Evolutionary conservation across 2,113 vertebrate genomes (phyloP).

Genomic region (Notarius lentiginosus): DNA sequence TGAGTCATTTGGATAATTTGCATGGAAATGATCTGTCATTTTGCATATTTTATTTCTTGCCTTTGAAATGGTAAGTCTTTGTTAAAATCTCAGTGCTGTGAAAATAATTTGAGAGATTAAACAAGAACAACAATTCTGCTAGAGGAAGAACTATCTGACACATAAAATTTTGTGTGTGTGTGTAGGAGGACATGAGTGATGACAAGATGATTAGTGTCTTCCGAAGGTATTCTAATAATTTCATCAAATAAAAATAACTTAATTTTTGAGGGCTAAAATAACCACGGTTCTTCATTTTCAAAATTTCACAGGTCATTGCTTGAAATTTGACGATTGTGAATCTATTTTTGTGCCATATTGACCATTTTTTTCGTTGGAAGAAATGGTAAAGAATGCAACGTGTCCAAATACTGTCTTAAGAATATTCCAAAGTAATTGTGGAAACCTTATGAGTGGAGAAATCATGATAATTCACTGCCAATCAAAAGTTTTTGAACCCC

Average conservation of each 20-base stretch:
- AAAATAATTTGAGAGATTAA: conserved; percentile 29
- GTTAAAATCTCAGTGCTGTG: conserved; percentile 35
- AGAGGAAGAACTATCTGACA: conserved; percentile 27
- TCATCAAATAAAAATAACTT: background rate
- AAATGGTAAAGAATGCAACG: background rate
- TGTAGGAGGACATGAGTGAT: background rate
- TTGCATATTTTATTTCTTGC: conserved; percentile 45
- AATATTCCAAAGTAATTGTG: background rate
- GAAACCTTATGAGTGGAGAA: background rate
- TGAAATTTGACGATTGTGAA: background rate
- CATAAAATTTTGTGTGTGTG: conserved; percentile 4
- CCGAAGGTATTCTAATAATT: background rate
- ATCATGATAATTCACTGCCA: background rate
- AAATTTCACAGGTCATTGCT: background rate
- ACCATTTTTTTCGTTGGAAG: background rate
- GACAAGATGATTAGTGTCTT: background rate
- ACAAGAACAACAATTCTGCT: conserved; percentile 30
- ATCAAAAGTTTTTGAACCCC: background rate
- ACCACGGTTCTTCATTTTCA: background rate
- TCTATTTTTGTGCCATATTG: background rate
- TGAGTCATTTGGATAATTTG: conserved; percentile 49
- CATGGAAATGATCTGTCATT: conserved; percentile 50
- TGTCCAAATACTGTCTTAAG: background rate
- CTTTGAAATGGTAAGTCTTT: conserved; percentile 42
- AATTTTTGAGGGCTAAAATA: background rate